Evolutionary conservation across 2,113 vertebrate genomes (phyloP).

Genomic region (Taxidea taxus): DNA sequence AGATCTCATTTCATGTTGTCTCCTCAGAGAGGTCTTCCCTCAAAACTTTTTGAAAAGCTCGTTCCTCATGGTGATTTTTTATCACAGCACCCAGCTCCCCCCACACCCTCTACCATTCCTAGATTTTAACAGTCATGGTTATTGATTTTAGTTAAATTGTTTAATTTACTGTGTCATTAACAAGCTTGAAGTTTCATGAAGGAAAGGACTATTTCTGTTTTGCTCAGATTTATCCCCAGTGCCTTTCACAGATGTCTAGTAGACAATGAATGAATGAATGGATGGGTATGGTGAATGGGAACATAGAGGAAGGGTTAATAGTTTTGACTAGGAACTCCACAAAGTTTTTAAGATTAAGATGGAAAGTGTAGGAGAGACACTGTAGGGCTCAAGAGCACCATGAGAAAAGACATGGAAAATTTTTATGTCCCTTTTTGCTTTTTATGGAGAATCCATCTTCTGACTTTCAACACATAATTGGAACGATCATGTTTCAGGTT

Average conservation of each 20-base stretch:
- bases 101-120: not conserved
- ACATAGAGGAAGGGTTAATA: not conserved
- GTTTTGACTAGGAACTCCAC: not conserved
- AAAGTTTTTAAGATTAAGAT: not conserved
- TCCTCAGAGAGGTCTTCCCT: not conserved
- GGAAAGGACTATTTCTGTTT: not conserved
- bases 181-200: not conserved
- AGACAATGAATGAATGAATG: not conserved
- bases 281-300: not conserved
- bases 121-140: not conserved
- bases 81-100: not conserved
- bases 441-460: not conserved
- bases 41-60: not conserved
- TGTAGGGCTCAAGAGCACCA: not conserved
- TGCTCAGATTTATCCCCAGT: not conserved
- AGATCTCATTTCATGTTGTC: not conserved
- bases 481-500: not conserved
- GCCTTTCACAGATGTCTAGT: not conserved
- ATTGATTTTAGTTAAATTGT: conserved; percentile 25
- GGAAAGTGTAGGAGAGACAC: too few relatives aligned
- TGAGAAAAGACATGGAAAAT: not conserved
- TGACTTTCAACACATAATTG: not conserved
- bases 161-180: not conserved
- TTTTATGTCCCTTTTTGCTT: not conserved
- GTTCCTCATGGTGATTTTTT: not conserved